These are phyloP conservation scores for Drepana falcataria DNA, from an alignment of 2,888 invertebrate genomes.

Conservation along the genomic window DNA sequence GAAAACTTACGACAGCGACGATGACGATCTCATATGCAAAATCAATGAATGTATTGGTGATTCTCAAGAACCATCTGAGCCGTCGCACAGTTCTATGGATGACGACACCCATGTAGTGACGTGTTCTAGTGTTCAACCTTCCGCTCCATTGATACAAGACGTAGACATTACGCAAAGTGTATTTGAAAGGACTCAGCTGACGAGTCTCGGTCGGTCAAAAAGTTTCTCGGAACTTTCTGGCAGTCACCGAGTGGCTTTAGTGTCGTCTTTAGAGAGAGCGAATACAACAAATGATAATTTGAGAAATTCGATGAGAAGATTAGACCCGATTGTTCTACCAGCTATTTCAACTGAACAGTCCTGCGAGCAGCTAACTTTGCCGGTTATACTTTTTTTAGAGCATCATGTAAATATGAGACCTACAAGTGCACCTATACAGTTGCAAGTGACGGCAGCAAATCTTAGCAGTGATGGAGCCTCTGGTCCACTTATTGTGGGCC, in stretches of 20 bases:
- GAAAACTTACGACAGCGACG: slow-evolving; percentile 59
- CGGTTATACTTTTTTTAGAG: slow-evolving; percentile 69
- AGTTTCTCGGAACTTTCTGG: slow-evolving; percentile 60
- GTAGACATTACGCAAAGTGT: slow-evolving; percentile 32
- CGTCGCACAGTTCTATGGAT: slow-evolving; percentile 51
- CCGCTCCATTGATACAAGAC: slow-evolving; percentile 37
- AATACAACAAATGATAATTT: slow-evolving; percentile 52
- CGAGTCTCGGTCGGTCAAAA: slow-evolving; percentile 56
- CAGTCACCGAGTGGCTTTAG: slow-evolving; percentile 39
- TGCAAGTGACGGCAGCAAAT: slow-evolving; percentile 69
- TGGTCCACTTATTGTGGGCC: slow-evolving; percentile 65
- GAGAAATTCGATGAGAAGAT: slow-evolving; percentile 65
- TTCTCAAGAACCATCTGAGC: slow-evolving; percentile 34
- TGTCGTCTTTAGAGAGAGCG: slow-evolving; percentile 49
- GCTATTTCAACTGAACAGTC: slow-evolving; percentile 51
- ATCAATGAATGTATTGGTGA: slow-evolving; percentile 58
- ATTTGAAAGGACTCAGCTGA: slow-evolving; percentile 32
- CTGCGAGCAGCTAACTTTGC: slow-evolving; percentile 62
- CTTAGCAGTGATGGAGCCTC: slow-evolving; percentile 61
- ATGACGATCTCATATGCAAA: slow-evolving; percentile 71
- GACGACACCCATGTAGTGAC: slow-evolving; percentile 63
- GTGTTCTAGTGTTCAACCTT: slow-evolving; percentile 32
- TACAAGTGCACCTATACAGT: slow-evolving; percentile 68
- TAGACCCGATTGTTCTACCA: slow-evolving; percentile 67
- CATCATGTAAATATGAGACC: slow-evolving; percentile 69